Base-by-base conservation (phyloP, 30 jellyfish, hydroid and myxozoan species). In the Turritopsis dohrnii region DNA sequence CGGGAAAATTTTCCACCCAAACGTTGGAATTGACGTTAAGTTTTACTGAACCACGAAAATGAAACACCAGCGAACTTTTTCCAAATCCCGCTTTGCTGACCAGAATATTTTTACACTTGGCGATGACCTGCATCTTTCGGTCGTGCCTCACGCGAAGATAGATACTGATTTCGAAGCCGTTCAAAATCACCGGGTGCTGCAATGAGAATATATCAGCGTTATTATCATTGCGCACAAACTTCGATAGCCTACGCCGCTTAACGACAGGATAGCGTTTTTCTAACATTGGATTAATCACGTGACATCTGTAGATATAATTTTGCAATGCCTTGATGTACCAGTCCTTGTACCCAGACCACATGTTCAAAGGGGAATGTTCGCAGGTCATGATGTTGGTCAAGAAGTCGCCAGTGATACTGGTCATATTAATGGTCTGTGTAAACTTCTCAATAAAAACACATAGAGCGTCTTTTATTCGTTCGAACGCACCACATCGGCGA, bases 261-360 rank as follows among this genome's bases (percentile, higher is more conserved):
- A 82, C 0, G 0, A 71, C 28, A 21, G 85, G 85, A 54, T 26
- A 82, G 23, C 86, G 85, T 31, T 66, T 82, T 65, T 26, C 89
- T 60, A 60, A 29, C 24, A 24, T 54, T 22, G 81, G 30, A 24
- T 74, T 74, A 18, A n/a, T 69, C 21, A 26, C 28, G 18, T 65
- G 86, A 85, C 71, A 65, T 16, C 74, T 69, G 85, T 20, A 82
- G 66, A 82, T 52, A 25, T 24, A 71, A 9, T 71, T 71, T 52
- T 82, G 89, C 16, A 82, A 8, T 17, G 85, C 85, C 27, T 29
- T 66, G 28, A 82, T 82, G 73, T 82, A 82, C 89, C 89, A 82
- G 66, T 82, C 84, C 71, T 82, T 82, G 74, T 82, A 82, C 24
- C 89, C 89, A 4, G 86, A 53, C 89, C 89, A 82, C 52, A 82